These are phyloP conservation scores for Pseudanteris insignis DNA, from an alignment of 2,888 invertebrate genomes.

Conservation along the genomic window DNA sequence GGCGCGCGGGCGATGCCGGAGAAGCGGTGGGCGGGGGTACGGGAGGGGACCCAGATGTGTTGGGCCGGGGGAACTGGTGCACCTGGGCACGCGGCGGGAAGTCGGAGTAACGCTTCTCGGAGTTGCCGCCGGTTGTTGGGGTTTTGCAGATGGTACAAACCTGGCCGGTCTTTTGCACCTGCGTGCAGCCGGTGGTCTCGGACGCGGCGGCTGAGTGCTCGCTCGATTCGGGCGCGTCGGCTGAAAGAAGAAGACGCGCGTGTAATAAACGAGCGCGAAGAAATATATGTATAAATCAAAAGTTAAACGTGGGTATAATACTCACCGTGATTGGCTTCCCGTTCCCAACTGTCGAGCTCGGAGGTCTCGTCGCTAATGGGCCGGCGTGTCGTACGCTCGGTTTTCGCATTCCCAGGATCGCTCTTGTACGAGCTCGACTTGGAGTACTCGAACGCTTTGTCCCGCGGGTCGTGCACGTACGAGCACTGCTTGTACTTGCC, in stretches of 20 bases:
- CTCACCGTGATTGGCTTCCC: too few relatives aligned
- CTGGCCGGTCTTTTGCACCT: constrained; percentile 62
- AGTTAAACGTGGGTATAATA: constrained; percentile 15
- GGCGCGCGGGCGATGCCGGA: too few relatives aligned
- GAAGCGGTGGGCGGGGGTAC: too few relatives aligned
- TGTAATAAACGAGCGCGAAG: neutral
- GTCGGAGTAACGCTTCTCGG: constrained; percentile 71
- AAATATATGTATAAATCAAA: constrained; percentile 7
- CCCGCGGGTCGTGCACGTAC: constrained; percentile 78
- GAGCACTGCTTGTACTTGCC: constrained; percentile 85
- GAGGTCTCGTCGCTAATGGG: constrained; percentile 1
- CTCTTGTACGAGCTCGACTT: constrained; percentile 52
- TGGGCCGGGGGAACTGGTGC: constrained; percentile 57
- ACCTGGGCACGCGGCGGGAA: constrained; percentile 66
- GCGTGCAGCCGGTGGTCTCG: constrained; percentile 46
- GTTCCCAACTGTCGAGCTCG: constrained; percentile 15
- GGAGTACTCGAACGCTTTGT: constrained; percentile 67
- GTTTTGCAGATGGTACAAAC: constrained; percentile 71
- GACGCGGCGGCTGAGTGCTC: neutral
- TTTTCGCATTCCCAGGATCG: constrained; percentile 5
- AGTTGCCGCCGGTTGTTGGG: constrained; percentile 69
- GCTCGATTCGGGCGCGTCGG: too few relatives aligned
- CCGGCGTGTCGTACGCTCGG: constrained; percentile 14
- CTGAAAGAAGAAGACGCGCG: constrained; percentile 1
- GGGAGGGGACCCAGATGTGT: constrained; percentile 57